Percentiles rank a stretch among this genome's conserved stretches.
phyloP scores from a whole-genome alignment of 2,797 vertebrate species.

The Argya squamiceps region DNA sequence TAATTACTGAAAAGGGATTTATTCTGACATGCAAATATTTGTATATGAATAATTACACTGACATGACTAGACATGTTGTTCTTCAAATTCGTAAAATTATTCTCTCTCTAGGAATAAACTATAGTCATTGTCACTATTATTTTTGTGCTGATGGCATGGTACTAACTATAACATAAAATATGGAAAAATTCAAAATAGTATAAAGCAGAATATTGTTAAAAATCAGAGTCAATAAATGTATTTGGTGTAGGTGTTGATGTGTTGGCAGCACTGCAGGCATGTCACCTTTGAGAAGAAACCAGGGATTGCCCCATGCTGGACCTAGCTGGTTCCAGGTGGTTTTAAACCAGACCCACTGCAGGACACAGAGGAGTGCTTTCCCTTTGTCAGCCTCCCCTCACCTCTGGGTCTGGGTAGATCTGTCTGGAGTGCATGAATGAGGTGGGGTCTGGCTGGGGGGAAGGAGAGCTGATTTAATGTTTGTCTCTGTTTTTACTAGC shows the following conservation, averaged over 20 bases:
- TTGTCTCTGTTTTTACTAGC: not conserved
- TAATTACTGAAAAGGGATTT: not conserved
- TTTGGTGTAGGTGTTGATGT: not conserved
- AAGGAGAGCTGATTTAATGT: not conserved
- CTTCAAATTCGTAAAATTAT: not conserved
- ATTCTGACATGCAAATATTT: not conserved
- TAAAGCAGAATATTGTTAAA: not conserved
- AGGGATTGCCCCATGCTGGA: not conserved
- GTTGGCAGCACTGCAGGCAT: not conserved
- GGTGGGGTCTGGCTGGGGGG: accelerated
- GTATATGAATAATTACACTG: not conserved
- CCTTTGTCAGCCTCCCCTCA: accelerated
- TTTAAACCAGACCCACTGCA: not conserved
- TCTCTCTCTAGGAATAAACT: not conserved
- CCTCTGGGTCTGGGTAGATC: not conserved
- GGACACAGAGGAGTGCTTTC: not conserved
- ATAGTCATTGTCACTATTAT: not conserved
- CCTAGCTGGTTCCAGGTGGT: not conserved
- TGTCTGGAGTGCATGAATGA: not conserved
- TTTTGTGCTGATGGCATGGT: not conserved
- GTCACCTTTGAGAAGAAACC: not conserved
- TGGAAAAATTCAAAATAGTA: not conserved
- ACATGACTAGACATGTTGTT: not conserved
- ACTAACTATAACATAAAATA: not conserved
- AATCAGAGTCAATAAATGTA: accelerated